Evolutionary conservation across 1,140 invertebrate species (phyloP), one percentile per base, ranked within the genome.

Genomic region (Drosophila pachea): DNA sequence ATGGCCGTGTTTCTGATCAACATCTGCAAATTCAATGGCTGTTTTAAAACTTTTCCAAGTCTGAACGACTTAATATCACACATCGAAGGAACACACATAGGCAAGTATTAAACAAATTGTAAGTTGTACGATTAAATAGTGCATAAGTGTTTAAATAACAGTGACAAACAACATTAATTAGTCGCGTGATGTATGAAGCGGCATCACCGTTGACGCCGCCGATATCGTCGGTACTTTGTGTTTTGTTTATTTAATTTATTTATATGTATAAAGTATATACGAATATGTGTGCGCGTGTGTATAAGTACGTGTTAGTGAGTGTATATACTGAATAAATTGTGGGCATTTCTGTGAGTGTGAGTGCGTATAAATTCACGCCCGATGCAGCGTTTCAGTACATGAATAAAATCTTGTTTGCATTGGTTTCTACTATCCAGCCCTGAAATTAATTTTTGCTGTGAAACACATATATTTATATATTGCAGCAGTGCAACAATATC

Each of bases 1-100:
- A 96, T 96, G 95, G 95, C 95, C 90, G 94, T 95, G 90, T 95
- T 96, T 92, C 92, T 95, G 91, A 91, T 95, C 89, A 96, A 96
- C 91, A 93, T 94, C 90, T 96, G 95, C 92, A 95, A 95, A 93
- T 96, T 94, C 90, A 94, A 94, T 92, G 93, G 93, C 90, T 96
- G 95, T 92, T 94, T 94, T 81, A 92, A 95, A 77, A 95, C 92
- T 76, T 96, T 95, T 93, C 92, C 94, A 87, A 94, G 92, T 91
- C 91, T 96, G 89, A 91, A 91, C 73, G 94, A 95, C 89, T 91
- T 96, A 88, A 95, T 96, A 88, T 93, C 94, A 88, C 95, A 96
- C 90, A 95, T 96, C 81, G 95, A 96, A 92, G 94, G 94, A 79
- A 94, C 93, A 74, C 95, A 96, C 90, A 95, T 96, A 88, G 94